Evolutionary conservation across 2,797 vertebrate species (phyloP), one percentile per base, ranked within the genome.

Genomic region (Hippopotamyrus pictus): DNA sequence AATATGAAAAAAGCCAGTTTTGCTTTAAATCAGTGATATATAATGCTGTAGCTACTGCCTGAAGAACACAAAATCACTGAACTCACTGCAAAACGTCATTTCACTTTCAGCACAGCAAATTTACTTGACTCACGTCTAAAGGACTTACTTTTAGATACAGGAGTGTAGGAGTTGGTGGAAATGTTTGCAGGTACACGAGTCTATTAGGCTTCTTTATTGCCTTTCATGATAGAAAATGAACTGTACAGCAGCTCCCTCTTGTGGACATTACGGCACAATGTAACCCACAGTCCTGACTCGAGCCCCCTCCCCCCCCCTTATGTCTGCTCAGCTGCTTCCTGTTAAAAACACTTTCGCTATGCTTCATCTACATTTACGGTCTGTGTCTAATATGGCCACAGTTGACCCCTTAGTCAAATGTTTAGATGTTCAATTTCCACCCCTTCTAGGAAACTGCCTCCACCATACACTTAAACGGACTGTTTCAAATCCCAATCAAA

Each of bases 171-270:
- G 88, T 11, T 48, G 29, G 41, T 62, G 91, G 90, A 92, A 92
- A 91, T 89, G 89, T 82, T 91, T 91, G 91, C 89, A 89, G 90
- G 89, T 87, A 90, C 90, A 57, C 82, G 53, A 84, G 90, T 51
- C 37, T 44, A 86, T 17, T 65, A 76, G 54, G 91, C 83, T 88
- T 50, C 53, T 84, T 53, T 83, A 53, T 33, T 44, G 11, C 12
- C 22, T 22, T 79, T 37, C 9, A 25, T 89, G 88, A 41, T 87
- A 89, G 89, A 54, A 91, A 90, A 94, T 98, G 96, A 95, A 96
- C 96, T 99, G 97, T 97, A 96, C 97, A 97, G 97, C 96, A 97
- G 97, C 98, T 97, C 97, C 98, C 98, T 99, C 98, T 99, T 97
- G 98, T 99, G 98, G 98, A 96, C 92, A 91, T 37, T 73, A 8